Evolutionary conservation across 2,113 vertebrate species (phyloP).

Genomic region (Tragelaphus buxtoni): DNA sequence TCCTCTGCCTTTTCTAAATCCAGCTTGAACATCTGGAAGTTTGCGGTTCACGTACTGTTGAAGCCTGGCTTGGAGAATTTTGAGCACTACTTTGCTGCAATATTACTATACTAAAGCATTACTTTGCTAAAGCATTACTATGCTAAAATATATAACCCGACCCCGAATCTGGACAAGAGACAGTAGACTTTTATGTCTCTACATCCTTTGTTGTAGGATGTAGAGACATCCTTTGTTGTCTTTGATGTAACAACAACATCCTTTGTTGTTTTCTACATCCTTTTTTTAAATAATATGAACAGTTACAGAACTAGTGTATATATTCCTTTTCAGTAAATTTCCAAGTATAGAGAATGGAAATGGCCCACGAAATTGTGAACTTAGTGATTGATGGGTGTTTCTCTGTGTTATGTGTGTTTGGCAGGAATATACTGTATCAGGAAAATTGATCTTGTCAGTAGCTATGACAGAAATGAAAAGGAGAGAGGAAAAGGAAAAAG

Average conservation of each 20-base stretch:
- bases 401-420: neutral
- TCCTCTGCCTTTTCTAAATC: neutral
- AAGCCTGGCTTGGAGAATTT: neutral
- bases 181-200: neutral
- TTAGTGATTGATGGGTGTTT: neutral
- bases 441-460: neutral
- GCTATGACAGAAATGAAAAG: neutral
- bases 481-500: no score
- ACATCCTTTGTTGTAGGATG: neutral
- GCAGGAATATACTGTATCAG: neutral
- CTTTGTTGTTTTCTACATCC: neutral
- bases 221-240: no score
- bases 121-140: neutral
- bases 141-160: neutral
- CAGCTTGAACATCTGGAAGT: neutral
- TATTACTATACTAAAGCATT: neutral
- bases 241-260: no score
- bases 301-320: neutral
- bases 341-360: neutral
- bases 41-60: rapidly evolving
- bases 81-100: neutral
- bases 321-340: neutral
- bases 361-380: neutral
- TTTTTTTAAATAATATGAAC: neutral
- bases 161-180: neutral